These are phyloP conservation scores for Hydra vulgaris DNA, from an alignment of 30 jellyfish, hydroid and myxozoan species.

Conservation along the genomic window DNA sequence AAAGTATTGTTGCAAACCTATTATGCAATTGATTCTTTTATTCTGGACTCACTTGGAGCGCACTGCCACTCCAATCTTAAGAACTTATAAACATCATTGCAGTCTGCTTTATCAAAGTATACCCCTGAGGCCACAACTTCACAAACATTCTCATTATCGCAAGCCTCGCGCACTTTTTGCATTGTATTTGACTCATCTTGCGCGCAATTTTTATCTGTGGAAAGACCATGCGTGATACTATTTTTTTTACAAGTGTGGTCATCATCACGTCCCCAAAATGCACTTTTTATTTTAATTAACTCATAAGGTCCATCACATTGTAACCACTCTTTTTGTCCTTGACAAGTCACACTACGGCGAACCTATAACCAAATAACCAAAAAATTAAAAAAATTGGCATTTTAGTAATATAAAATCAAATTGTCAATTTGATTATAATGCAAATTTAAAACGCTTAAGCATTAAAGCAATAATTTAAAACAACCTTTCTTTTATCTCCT, in stretches of 20 bases:
- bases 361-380: conserved; percentile 4
- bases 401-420: neutral
- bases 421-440: neutral
- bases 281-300: conserved; percentile 69
- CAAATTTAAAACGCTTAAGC: too few relatives aligned
- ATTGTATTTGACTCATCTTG: conserved; percentile 93
- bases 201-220: conserved; percentile 57
- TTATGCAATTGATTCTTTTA: conserved; percentile 46
- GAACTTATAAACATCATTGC: conserved; percentile 84
- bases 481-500: too few relatives aligned
- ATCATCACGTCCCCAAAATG: conserved; percentile 94
- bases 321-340: conserved; percentile 95
- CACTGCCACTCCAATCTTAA: conserved; percentile 87
- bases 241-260: conserved; percentile 53
- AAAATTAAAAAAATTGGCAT: neutral
- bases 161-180: conserved; percentile 87
- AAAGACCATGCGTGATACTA: conserved; percentile 75
- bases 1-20: neutral
- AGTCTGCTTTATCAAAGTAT: conserved; percentile 91
- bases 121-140: conserved; percentile 96
- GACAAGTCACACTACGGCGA: conserved; percentile 59
- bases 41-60: conserved; percentile 83
- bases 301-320: conserved; percentile 91
- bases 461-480: too few relatives aligned
- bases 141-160: conserved; percentile 91